Percentiles rank a stretch among this genome's conserved stretches.
Conservation (phyloP, 2,797 vertebrate species). For the Buceros bicornis region DNA sequence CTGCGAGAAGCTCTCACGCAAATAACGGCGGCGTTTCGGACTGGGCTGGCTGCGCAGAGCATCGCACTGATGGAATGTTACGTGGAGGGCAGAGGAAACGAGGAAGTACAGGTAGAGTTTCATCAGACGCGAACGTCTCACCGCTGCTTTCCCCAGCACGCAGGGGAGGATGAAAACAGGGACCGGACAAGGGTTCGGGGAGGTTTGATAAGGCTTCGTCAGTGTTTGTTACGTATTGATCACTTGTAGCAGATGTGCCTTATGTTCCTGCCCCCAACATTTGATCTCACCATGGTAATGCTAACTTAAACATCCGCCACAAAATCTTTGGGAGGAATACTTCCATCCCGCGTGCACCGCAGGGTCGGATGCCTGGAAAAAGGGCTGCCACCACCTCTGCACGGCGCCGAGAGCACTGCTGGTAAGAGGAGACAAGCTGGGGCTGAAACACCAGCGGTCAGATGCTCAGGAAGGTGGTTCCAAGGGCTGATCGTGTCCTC, state of each 20-base stretch:
- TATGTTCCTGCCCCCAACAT: too few species aligned
- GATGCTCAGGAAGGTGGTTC: too few species aligned
- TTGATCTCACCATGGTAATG: neutral
- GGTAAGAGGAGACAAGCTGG: neutral
- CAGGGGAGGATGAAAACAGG: neutral
- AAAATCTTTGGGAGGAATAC: too few species aligned
- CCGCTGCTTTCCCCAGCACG: rapidly evolving
- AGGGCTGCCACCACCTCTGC: too few species aligned
- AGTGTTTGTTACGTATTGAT: neutral
- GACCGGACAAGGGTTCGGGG: neutral
- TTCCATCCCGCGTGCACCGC: too few species aligned
- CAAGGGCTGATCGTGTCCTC: too few species aligned
- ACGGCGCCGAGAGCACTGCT: neutral
- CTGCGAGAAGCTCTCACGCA: neutral
- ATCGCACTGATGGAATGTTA: neutral
- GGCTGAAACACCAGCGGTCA: too few species aligned
- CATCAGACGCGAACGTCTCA: neutral
- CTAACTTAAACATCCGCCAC: neutral
- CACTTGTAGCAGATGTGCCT: rapidly evolving
- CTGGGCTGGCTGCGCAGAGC: neutral
- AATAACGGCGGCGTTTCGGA: neutral
- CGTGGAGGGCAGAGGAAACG: neutral
- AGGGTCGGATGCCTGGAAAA: neutral
- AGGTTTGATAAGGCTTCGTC: neutral
- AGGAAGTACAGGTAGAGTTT: neutral